Percentiles rank a stretch among this genome's conserved stretches.
These are phyloP conservation scores for Nylanderia fulva DNA, from an alignment of 1,140 invertebrate species.

Conservation along the genomic window DNA sequence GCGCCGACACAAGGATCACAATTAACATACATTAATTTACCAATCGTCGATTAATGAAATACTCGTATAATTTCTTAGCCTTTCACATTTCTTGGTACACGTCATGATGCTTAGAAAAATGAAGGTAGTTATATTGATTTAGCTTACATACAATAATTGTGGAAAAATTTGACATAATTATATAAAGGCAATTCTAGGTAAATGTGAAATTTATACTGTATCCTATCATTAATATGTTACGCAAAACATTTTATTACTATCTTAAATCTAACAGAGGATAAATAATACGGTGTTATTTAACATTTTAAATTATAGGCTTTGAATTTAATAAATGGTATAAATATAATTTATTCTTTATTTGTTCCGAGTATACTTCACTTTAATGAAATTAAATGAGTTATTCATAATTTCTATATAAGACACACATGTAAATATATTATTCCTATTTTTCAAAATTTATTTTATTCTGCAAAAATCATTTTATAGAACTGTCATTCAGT, in stretches of 20 bases:
- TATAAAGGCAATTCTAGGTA: neutral
- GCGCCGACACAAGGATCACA: neutral
- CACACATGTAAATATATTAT: neutral
- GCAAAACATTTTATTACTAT: neutral
- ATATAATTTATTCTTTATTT: neutral
- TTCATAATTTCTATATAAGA: neutral
- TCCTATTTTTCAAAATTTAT: too few species aligned
- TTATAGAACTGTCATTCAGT: neutral
- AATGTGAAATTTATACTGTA: slow-evolving; percentile 1
- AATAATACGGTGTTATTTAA: neutral
- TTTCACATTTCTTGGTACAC: neutral
- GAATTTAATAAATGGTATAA: neutral
- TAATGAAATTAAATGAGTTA: slow-evolving; percentile 10
- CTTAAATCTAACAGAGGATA: neutral
- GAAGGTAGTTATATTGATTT: neutral
- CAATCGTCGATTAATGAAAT: slow-evolving; percentile 29
- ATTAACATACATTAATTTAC: slow-evolving; percentile 35
- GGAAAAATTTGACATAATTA: neutral
- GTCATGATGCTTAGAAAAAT: neutral
- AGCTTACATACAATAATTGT: neutral
- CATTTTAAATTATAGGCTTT: neutral
- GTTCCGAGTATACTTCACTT: neutral
- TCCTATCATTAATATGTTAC: neutral
- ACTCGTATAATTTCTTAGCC: neutral
- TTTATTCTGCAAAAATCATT: neutral